Percentiles rank a stretch among this genome's conserved stretches.
Conservation (phyloP, 2,888 invertebrate genomes). For the Agrotis clavis region DNA sequence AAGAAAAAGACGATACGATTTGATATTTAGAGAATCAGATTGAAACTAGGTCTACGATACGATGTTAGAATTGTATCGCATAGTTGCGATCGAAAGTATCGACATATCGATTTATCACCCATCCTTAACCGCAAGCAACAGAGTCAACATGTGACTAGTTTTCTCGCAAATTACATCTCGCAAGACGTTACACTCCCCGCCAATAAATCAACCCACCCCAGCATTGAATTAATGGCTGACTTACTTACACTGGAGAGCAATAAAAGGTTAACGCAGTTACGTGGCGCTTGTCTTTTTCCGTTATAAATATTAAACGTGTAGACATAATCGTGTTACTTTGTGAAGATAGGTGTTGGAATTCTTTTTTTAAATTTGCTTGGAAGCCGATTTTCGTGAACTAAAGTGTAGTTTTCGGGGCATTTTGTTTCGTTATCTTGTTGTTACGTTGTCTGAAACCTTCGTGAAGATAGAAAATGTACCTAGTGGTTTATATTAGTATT, state of each 20-base stretch:
- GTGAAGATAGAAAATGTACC: background rate
- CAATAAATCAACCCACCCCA: constrained; percentile 61
- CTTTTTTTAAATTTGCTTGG: background rate
- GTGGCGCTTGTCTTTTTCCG: constrained; percentile 32
- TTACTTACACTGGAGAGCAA: constrained; percentile 64
- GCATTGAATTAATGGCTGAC: constrained; percentile 64
- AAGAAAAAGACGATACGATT: background rate
- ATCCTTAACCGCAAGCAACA: constrained; percentile 11
- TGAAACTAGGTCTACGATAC: background rate
- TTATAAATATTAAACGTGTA: constrained; percentile 53
- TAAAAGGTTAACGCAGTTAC: constrained; percentile 62
- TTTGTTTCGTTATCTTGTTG: background rate
- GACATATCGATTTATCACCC: background rate
- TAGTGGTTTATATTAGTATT: background rate
- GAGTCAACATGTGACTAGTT: constrained; percentile 33
- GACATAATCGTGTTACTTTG: constrained; percentile 43
- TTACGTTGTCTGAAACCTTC: background rate
- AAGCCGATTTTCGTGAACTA: constrained; percentile 1
- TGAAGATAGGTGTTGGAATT: constrained; percentile 10
- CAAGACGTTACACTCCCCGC: constrained; percentile 60
- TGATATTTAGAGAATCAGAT: background rate
- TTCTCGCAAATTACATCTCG: constrained; percentile 53
- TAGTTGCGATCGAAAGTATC: background rate
- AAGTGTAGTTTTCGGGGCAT: background rate
- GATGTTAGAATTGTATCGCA: background rate